Evolutionary conservation across 1,140 invertebrate genomes (phyloP).

Genomic region (Bombus turneri): DNA sequence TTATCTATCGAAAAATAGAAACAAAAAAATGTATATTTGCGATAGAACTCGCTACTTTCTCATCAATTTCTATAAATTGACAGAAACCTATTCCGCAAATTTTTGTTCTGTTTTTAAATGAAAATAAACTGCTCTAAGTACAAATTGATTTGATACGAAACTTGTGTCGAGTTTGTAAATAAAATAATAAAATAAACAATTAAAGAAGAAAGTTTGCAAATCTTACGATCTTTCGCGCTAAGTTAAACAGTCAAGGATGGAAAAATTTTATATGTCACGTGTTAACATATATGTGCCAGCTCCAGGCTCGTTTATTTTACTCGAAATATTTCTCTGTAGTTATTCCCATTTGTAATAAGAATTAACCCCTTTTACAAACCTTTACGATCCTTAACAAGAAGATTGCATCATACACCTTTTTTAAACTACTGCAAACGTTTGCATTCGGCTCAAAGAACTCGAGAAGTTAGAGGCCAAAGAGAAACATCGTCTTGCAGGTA

Average conservation of each 20-base stretch:
- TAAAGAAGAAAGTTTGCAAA: not conserved
- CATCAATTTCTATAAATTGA: not conserved
- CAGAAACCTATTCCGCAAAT: not conserved
- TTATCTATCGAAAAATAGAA: not conserved
- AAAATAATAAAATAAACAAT: not conserved
- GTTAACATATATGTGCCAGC: too few species aligned
- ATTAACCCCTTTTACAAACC: not conserved
- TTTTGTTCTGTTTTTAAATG: not conserved
- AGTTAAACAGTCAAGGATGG: too few species aligned
- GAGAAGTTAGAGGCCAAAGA: constrained; percentile 2
- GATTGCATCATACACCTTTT: not conserved
- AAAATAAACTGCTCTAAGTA: not conserved
- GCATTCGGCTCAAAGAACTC: constrained; percentile 10
- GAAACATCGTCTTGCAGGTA: not conserved
- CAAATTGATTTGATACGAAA: not conserved
- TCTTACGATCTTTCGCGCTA: too few species aligned
- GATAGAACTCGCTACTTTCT: not conserved
- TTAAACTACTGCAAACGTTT: not conserved
- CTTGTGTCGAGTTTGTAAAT: not conserved
- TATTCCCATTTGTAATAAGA: not conserved
- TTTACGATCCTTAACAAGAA: not conserved
- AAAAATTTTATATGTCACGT: not conserved
- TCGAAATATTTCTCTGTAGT: not conserved
- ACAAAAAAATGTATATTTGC: not conserved
- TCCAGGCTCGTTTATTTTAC: too few species aligned